Percentiles rank a stretch among this genome's conserved stretches.
These are phyloP conservation scores for Oreohelix idahoensis DNA, from an alignment of 1,140 invertebrate species.

Conservation along the genomic window DNA sequence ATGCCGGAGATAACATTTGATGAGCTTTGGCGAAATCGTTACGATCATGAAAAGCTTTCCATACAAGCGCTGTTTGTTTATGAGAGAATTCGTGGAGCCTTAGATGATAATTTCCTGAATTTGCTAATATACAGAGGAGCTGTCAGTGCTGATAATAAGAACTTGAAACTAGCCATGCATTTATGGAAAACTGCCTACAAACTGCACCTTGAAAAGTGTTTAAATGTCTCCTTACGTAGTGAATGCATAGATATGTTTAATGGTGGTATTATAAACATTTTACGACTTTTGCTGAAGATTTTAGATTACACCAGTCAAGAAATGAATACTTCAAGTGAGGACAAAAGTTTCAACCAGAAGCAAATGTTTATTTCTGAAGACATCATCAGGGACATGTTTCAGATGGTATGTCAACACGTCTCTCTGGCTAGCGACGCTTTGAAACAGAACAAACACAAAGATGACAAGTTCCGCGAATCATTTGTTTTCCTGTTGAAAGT, in stretches of 20 bases:
- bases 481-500: background rate
- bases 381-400: background rate
- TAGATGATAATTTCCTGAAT: slow-evolving; percentile 10
- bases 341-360: background rate
- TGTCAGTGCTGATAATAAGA: slow-evolving; percentile 14
- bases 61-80: slow-evolving; percentile 25
- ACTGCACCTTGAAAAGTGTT: background rate
- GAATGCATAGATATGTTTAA: background rate
- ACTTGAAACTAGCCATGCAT: background rate
- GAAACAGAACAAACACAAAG: background rate
- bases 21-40: background rate
- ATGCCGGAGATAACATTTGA: background rate
- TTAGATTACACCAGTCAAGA: background rate
- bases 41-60: background rate
- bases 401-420: background rate
- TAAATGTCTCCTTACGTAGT: background rate
- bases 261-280: background rate
- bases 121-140: slow-evolving; percentile 28
- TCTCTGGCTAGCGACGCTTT: background rate
- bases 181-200: slow-evolving; percentile 23
- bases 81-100: background rate
- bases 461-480: background rate
- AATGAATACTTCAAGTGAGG: background rate
- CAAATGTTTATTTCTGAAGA: background rate
- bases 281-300: slow-evolving; percentile 9